Evolutionary conservation across 2,797 vertebrate species (phyloP).

Genomic region (Mormyrus hasselquistii): DNA sequence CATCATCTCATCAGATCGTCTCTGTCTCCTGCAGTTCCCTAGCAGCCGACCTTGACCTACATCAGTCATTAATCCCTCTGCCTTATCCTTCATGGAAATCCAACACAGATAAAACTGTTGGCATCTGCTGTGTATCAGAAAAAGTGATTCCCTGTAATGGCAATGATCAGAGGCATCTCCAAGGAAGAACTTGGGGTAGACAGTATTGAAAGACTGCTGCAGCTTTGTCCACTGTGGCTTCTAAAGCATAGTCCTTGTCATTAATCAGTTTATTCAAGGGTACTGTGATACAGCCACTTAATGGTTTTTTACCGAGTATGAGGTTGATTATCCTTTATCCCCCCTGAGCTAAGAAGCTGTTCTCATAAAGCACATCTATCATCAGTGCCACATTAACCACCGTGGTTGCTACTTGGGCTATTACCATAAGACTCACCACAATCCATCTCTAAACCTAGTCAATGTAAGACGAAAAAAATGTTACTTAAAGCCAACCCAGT

Average conservation of each 20-base stretch:
- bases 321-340: neutral
- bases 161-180: neutral
- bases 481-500: neutral
- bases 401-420: neutral
- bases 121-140: neutral
- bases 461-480: neutral
- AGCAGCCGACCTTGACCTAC: neutral
- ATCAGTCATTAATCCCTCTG: neutral
- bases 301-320: neutral
- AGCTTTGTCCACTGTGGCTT: neutral
- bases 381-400: neutral
- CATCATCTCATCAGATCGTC: neutral
- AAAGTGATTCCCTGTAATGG: neutral
- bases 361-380: conserved; percentile 10
- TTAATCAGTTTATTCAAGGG: neutral
- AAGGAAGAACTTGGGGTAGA: neutral
- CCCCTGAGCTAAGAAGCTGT: neutral
- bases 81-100: neutral
- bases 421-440: neutral
- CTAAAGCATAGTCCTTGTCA: neutral
- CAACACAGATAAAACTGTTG: neutral
- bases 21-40: neutral
- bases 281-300: neutral
- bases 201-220: neutral
- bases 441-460: neutral